These are phyloP conservation scores for Parochlus steinenii DNA, from an alignment of 2,888 invertebrate species.

Conservation along the genomic window DNA sequence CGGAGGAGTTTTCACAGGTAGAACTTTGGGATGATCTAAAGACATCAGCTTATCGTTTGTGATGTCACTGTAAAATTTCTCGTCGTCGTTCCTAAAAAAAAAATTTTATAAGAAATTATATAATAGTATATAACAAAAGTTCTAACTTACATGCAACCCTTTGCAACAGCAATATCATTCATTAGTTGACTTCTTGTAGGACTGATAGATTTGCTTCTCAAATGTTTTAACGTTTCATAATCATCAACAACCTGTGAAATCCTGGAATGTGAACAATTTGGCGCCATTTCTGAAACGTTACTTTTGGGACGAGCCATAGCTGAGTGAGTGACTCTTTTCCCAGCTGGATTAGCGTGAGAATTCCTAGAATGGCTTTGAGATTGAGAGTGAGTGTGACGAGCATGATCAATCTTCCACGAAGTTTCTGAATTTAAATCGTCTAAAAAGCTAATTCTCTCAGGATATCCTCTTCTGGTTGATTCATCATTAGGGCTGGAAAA, in stretches of 20 bases:
- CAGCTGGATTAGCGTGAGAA: too few relatives aligned
- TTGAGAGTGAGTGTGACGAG: too few relatives aligned
- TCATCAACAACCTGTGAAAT: constrained; percentile 10
- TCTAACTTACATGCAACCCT: too few relatives aligned
- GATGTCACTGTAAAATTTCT: constrained; percentile 21
- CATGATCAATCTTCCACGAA: constrained; percentile 9
- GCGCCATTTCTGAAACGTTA: constrained; percentile 3
- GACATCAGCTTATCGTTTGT: constrained; percentile 25
- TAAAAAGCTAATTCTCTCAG: constrained; percentile 8
- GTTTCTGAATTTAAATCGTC: constrained; percentile 11
- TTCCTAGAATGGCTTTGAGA: too few relatives aligned
- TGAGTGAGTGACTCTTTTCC: too few relatives aligned
- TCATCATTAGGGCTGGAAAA: constrained; percentile 1
- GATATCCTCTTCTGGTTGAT: background rate
- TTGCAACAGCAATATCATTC: constrained; percentile 16
- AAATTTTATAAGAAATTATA: too few relatives aligned
- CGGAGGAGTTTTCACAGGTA: constrained; percentile 38
- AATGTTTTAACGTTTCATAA: constrained; percentile 9
- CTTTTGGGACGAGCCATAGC: too few relatives aligned
- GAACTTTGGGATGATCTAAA: constrained; percentile 23
- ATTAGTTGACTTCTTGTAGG: constrained; percentile 12
- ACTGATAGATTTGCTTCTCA: constrained; percentile 11
- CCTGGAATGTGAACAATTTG: too few relatives aligned
- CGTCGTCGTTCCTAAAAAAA: too few relatives aligned
- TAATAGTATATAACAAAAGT: too few relatives aligned